Conservation (phyloP, 2,113 vertebrate species). For the Siniperca knerii region DNA sequence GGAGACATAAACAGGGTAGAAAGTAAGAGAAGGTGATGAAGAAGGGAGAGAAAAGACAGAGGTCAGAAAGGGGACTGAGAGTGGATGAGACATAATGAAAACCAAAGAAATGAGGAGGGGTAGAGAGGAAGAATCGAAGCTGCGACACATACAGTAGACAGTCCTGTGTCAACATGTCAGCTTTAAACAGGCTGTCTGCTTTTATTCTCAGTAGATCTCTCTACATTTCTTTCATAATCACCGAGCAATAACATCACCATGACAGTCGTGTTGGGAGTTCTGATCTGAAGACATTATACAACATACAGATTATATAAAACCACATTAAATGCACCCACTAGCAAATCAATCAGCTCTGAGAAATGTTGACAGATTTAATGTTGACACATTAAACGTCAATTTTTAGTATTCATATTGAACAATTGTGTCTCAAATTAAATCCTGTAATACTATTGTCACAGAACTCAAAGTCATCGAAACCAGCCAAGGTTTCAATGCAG, state of each 20-base stretch:
- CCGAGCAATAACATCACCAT: background rate
- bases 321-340: background rate
- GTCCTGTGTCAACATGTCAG: background rate
- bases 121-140: background rate
- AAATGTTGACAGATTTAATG: background rate
- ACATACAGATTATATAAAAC: background rate
- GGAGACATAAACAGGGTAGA: background rate
- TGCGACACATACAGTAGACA: background rate
- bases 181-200: background rate
- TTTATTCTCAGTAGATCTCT: background rate
- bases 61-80: slow-evolving; percentile 1
- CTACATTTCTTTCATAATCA: background rate
- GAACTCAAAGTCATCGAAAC: background rate
- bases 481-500: background rate
- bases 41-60: background rate
- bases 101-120: background rate
- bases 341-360: background rate
- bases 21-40: background rate
- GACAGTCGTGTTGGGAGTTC: background rate
- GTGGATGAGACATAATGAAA: slow-evolving; percentile 2
- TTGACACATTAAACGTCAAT: background rate
- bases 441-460: background rate
- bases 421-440: background rate
- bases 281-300: slow-evolving; percentile 7
- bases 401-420: background rate